A percentile compares a stretch with the other conserved stretches of the same genome.
phyloP scores from a whole-genome alignment of 30 jellyfish, hydroid and myxozoan genomes.

The Calvadosia cruxmelitensis region DNA sequence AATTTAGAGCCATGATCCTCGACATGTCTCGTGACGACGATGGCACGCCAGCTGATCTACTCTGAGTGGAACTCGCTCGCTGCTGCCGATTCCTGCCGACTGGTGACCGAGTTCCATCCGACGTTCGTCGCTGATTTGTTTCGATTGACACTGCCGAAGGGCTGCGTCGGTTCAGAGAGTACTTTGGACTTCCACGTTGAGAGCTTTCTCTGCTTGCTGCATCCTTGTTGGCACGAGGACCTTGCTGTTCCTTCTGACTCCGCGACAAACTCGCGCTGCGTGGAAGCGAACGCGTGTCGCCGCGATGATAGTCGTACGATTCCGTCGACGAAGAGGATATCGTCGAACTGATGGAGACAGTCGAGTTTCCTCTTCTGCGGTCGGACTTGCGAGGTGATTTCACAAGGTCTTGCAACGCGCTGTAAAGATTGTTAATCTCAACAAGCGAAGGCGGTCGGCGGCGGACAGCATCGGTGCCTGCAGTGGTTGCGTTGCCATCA shows the following conservation, averaged over 20 bases:
- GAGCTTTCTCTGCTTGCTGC: neutral
- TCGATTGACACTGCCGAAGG: neutral
- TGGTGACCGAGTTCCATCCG: neutral
- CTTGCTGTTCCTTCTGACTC: neutral
- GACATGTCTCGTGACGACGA: neutral
- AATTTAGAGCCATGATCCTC: neutral
- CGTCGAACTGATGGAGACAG: constrained; percentile 1
- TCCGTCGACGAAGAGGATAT: neutral
- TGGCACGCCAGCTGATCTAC: neutral
- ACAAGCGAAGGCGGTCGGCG: constrained; percentile 57
- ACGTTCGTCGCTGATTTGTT: neutral
- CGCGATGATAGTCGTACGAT: neutral
- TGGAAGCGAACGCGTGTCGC: neutral
- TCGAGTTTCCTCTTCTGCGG: constrained; percentile 11
- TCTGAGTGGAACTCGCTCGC: neutral
- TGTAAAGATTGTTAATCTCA: constrained; percentile 72
- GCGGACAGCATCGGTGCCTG: constrained; percentile 20
- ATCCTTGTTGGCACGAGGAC: too few species aligned
- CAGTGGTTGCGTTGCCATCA: neutral
- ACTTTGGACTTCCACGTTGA: neutral
- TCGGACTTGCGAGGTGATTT: constrained; percentile 28
- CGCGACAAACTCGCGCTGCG: neutral
- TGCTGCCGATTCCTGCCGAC: neutral
- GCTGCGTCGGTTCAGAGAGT: neutral
- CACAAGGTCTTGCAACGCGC: constrained; percentile 79